Evolutionary conservation across 2,113 vertebrate genomes (phyloP).

Genomic region (Phainopepla nitens): DNA sequence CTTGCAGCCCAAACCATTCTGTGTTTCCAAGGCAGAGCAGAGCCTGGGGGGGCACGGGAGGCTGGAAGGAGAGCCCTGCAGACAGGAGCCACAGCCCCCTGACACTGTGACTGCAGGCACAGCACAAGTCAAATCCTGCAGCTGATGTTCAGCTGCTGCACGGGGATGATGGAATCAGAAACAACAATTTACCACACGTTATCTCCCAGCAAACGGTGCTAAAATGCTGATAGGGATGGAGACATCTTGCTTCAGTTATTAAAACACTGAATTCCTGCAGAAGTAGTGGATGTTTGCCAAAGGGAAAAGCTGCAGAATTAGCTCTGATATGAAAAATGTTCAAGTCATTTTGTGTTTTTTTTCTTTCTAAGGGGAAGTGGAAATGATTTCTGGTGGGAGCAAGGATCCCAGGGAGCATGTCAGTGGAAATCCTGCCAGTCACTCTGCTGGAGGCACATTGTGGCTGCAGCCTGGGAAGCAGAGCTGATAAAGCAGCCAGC

Average conservation of each 20-base stretch:
- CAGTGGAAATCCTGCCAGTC: neutral
- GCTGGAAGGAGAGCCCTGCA: neutral
- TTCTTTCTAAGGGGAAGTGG: neutral
- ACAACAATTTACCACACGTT: neutral
- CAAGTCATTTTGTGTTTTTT: neutral
- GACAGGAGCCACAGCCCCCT: neutral
- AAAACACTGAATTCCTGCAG: neutral
- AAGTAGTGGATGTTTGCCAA: neutral
- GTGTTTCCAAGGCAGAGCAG: too few species aligned
- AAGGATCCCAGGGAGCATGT: neutral
- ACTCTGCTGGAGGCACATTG: fast-evolving
- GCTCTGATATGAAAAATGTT: neutral
- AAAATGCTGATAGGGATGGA: neutral
- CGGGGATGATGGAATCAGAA: neutral
- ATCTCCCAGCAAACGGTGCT: neutral
- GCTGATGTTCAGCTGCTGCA: neutral
- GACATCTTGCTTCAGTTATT: neutral
- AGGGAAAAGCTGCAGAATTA: neutral
- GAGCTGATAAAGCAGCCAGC: neutral
- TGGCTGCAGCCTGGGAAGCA: neutral
- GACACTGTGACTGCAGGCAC: fast-evolving
- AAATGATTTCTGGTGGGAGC: neutral
- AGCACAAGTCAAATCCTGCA: neutral
- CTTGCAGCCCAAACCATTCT: neutral
- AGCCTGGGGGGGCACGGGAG: neutral